Evolutionary conservation across 2,113 vertebrate genomes (phyloP), one percentile per base, ranked within the genome.

Genomic region (Pagrus major): DNA sequence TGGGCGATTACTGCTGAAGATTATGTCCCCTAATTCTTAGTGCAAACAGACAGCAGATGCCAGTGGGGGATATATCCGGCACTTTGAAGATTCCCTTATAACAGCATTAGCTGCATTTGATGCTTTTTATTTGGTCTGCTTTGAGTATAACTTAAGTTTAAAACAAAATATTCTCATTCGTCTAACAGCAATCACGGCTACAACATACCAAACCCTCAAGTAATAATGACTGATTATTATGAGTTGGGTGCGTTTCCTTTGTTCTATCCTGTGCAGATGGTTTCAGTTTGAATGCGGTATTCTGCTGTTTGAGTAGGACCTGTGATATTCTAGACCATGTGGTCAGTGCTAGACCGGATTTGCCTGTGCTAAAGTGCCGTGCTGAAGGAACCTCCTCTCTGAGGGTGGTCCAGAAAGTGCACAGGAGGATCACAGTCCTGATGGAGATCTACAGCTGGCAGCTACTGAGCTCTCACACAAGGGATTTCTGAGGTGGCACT

Each of bases 1-100:
- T 56, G 80, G 79, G 84, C 78, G 90, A 92, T 94, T 92, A 94
- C 89, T 73, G 86, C 71, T 67, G 77, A 81, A 92, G 92, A 94
- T 94, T 93, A 91, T 83, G 88, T 80, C 84, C 74, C 73, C 72
- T 88, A 93, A 95, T 93, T 92, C 93, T 83, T 72, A 49, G 77
- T 54, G 66, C 77, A 84, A 91, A 81, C 51, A 84, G 75, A 84
- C 80, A 71, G 79, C 71, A 88, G 79, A 89, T 81, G 80, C 69
- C 66, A 33, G 63, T 68, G 73, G 79, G 78, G 80, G 68, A 86
- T 80, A 88, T 90, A 90, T 88, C 83, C 58, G 1, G 27, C 63
- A 79, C 93, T 91, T 93, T 92, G 89, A 92, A 93, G 89, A 91
- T 86, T 76, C 78, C 16, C 75, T 64, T 81, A n/a, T 44, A 70